Base-by-base conservation (phyloP, 2,888 invertebrate genomes). In the Biston betularia region DNA sequence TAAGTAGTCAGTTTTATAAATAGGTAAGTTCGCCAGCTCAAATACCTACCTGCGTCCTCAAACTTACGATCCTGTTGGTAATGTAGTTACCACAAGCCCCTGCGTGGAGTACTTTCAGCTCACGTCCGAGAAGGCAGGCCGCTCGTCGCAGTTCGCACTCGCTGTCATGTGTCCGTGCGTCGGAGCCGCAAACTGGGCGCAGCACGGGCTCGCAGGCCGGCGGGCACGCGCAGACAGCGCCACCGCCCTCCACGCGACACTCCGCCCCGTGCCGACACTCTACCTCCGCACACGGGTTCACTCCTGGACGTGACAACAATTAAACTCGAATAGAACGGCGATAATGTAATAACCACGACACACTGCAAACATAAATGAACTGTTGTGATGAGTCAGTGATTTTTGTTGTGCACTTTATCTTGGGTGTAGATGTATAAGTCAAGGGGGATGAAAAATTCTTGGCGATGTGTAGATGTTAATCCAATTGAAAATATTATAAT, bases 141-240 rank as follows among this genome's bases (percentile, higher is more conserved):
- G 96, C 95, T 67, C 96, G 94, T 70, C 95, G 94, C 81, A 98
- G 91, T 82, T 97, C 97, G 87, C 98, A 98, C 77, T 96, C 95
- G 63, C 97, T 97, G 72, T 96, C 95, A 90, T 97, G 98, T 0
- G 97, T 98, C 69, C 95, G 95, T 3, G 97, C 97, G 83, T 98
- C 98, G 4, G 96, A 95, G 4, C 97, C 98, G 88, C 98, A 98
- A 11, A 98, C 97, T 5, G 97, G 97, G 55, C 96, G 94, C 93
- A 97, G 95, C 58, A 97, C 95, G 11, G 96, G 96, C 86, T 97
- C 97, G 85, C 98, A 98, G 38, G 95, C 94, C 12, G 96, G 95
- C 0, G 97, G 96, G 85, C 98, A 98, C 69, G 96, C 96, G 87
- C 98, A 98, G 72, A 95, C 95, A 0, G 98, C 97, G 0, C 98